These are phyloP conservation scores for Bombus waltoni DNA, from an alignment of 1,140 invertebrate species.

Conservation along the genomic window DNA sequence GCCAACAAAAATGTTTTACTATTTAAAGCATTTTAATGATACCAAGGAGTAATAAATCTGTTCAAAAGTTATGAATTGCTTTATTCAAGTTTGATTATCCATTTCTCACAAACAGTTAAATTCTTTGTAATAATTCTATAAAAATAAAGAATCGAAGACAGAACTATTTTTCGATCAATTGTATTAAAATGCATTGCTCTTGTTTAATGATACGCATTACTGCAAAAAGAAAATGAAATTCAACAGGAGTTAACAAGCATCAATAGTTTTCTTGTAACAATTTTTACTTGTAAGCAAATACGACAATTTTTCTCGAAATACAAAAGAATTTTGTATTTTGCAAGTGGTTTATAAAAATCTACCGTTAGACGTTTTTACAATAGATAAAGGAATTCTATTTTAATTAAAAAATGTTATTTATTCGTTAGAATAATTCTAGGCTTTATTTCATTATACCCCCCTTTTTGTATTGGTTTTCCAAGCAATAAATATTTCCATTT, in stretches of 20 bases:
- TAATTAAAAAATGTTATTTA: conserved; percentile 4
- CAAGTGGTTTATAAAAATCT: conserved; percentile 21
- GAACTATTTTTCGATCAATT: background rate
- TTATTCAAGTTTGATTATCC: conserved; percentile 15
- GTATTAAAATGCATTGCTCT: background rate
- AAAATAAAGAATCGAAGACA: conserved; percentile 8
- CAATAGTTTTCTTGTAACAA: background rate
- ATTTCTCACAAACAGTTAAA: background rate
- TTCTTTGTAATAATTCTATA: background rate
- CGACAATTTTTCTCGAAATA: background rate
- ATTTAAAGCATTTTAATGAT: background rate
- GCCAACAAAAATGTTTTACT: background rate
- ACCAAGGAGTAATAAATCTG: conserved; percentile 4
- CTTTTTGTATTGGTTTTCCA: background rate
- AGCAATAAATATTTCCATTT: conserved; percentile 43
- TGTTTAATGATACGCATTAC: background rate
- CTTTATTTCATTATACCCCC: conserved; percentile 30
- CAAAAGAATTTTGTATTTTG: conserved; percentile 7
- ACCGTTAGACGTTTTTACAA: background rate
- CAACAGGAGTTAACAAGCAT: conserved; percentile 4
- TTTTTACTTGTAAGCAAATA: conserved; percentile 5
- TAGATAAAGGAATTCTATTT: conserved; percentile 15
- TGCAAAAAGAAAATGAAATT: background rate
- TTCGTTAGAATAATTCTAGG: conserved; percentile 34
- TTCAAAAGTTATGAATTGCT: background rate